Evolutionary conservation across 2,113 vertebrate genomes (phyloP).

Genomic region (Agapornis roseicollis): DNA sequence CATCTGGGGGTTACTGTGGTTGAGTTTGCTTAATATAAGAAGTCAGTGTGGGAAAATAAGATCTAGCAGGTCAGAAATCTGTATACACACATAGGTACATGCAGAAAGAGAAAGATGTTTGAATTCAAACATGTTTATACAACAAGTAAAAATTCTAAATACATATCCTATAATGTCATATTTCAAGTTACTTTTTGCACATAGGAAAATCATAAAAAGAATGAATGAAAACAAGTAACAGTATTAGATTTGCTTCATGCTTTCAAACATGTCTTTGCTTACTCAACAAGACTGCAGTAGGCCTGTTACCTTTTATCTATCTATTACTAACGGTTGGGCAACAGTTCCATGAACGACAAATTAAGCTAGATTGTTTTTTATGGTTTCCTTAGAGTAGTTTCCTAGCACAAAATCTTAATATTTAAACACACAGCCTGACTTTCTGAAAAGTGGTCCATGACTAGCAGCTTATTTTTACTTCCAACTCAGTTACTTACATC

Average conservation of each 20-base stretch:
- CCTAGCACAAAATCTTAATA: background rate
- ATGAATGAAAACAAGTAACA: background rate
- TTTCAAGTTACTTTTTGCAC: background rate
- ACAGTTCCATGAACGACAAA: background rate
- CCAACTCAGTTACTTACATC: background rate
- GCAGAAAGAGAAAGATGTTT: background rate
- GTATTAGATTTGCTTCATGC: background rate
- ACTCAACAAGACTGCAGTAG: background rate
- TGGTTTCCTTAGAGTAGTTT: background rate
- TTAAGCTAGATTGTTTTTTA: background rate
- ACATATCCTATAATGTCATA: background rate
- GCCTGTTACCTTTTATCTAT: background rate
- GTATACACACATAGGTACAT: background rate
- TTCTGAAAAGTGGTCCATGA: background rate
- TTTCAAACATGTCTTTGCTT: background rate
- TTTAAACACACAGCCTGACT: background rate
- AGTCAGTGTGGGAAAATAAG: background rate
- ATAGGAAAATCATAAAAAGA: background rate
- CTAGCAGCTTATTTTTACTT: background rate
- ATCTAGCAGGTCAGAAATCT: background rate
- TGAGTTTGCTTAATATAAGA: background rate
- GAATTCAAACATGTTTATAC: background rate
- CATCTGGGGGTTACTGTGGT: background rate
- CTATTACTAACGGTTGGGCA: background rate
- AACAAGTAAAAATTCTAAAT: background rate